Percentiles rank a stretch among this genome's conserved stretches.
These are phyloP conservation scores for Listronotus oregonensis DNA, from an alignment of 1,140 invertebrate species.

Conservation along the genomic window DNA sequence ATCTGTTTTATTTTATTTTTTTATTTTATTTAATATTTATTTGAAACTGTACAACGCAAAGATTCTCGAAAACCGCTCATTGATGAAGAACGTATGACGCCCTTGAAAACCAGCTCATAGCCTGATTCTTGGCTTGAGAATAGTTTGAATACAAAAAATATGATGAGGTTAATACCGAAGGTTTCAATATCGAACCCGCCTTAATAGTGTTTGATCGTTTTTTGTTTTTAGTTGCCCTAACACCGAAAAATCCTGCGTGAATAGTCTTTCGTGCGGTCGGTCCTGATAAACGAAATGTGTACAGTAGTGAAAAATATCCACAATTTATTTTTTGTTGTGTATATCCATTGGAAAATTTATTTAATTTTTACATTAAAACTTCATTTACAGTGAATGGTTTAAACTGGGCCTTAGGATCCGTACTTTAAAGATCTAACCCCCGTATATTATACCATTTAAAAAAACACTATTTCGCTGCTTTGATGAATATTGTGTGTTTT, in stretches of 20 bases:
- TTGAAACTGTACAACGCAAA: constrained; percentile 71
- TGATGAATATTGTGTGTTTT: not conserved
- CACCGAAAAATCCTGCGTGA: not conserved
- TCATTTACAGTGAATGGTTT: too few species aligned
- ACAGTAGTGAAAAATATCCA: too few species aligned
- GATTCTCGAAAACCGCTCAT: constrained; percentile 98
- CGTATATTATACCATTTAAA: too few species aligned
- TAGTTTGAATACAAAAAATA: constrained; percentile 99
- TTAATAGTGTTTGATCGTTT: constrained; percentile 16
- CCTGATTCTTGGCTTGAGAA: constrained; percentile 99
- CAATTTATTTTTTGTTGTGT: too few species aligned
- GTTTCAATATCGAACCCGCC: constrained; percentile 23
- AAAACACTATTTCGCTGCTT: too few species aligned
- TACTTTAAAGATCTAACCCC: too few species aligned
- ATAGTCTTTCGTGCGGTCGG: not conserved
- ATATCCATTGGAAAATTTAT: too few species aligned
- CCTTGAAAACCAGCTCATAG: constrained; percentile 98
- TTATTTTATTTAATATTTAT: constrained; percentile 22
- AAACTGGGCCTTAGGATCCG: too few species aligned
- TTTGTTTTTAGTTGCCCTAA: not conserved
- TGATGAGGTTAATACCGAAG: constrained; percentile 86
- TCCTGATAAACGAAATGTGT: not conserved
- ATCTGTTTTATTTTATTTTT: not conserved
- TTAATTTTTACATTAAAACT: too few species aligned
- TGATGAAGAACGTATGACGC: constrained; percentile 99